Evolutionary conservation across 2,797 vertebrate genomes (phyloP), one percentile per base, ranked within the genome.

Genomic region (Buphagus erythrorhynchus): DNA sequence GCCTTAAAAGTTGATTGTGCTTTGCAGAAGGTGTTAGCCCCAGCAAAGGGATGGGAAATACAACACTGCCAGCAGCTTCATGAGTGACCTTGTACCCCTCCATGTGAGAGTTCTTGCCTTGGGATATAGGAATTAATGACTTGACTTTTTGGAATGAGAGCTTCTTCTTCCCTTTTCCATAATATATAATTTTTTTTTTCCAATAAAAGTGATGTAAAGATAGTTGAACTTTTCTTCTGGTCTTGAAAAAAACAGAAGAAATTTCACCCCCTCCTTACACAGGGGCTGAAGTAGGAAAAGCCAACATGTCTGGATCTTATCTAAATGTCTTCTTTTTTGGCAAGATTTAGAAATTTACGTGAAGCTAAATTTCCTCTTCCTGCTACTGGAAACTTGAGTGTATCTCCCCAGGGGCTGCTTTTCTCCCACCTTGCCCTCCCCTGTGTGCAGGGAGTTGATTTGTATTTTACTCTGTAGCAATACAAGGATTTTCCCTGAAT

Each of bases 1-100:
- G 69, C 85, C 76, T 90, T 95, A 88, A 94, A 95, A 91, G 82
- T 89, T 93, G 89, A 92, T 90, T 77, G 85, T 78, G 95, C 94
- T 83, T 88, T 90, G 73, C 87, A 83, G 52, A 87, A 76, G 62
- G 86, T 55, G 54, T 62, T 86, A 93, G 83, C 65, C 46, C 42
- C 74, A 80, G 38, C 43, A 20, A 85, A 92, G 67, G 6, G 9
- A 12, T 52, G 75, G 72, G 75, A 67, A 58, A 54, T 17, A 16
- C 43, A 75, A 1, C 45, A 6, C 6, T 43, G 78, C 75, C 71
- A 68, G 46, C 1, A 5, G 84, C 48, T 86, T 52, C 11, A 0
- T 40, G 2, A 0, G 29, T n/a, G 76, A 72, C 59, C 89, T 62
- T 52, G 33, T 59, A 52, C 83, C 69, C 45, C 52, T 14, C 5